Base-by-base conservation (phyloP, 1,140 invertebrate species). In the Formica selysi region DNA sequence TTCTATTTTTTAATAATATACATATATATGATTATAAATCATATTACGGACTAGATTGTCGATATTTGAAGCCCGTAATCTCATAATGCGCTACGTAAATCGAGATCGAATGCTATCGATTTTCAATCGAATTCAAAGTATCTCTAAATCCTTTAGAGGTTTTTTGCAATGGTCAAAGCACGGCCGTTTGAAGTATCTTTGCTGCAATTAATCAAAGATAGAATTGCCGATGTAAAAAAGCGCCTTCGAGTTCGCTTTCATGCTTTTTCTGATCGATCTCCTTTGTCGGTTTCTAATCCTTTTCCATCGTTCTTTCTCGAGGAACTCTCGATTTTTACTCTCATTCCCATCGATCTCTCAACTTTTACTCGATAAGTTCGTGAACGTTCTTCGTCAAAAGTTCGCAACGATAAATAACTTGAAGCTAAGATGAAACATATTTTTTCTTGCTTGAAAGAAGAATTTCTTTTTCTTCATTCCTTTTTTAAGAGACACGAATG, bases 341-440 rank as follows among this genome's bases (percentile, higher is more conserved):
- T 74, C 67, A 59, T 67, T 86, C 41, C 51, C 68, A 68, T 65
- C 79, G 57, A 86, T 51, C 71, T 74, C 70, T 16, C 22, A 26
- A 54, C 64, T 70, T 80, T 80, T 80, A 80, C 68, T n/a, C 57
- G 67, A 32, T 22, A 57, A 11, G 13, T 78, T 32, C 29, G 22
- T 65, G 22, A 51, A 38, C 6, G 32, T 71, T 36, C 57, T 86
- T 62, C 54, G 26, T 62, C 29, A 54, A 70, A 79, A 64, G 61
- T 32, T 6, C 48, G 44, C 59, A 61, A 29, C 68, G 81, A 74
- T 59, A 70, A 89, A 86, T 83, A 89, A 86, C 51, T 51, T 19
- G 71, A 89, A 64, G 57, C 62, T 38, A 29, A 71, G 73, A 89
- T 81, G 83, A 86, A 81, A 76, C 68, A 29, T 22, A 8, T 54